Evolutionary conservation across 2,113 vertebrate species (phyloP).

Genomic region (Numenius arquata): DNA sequence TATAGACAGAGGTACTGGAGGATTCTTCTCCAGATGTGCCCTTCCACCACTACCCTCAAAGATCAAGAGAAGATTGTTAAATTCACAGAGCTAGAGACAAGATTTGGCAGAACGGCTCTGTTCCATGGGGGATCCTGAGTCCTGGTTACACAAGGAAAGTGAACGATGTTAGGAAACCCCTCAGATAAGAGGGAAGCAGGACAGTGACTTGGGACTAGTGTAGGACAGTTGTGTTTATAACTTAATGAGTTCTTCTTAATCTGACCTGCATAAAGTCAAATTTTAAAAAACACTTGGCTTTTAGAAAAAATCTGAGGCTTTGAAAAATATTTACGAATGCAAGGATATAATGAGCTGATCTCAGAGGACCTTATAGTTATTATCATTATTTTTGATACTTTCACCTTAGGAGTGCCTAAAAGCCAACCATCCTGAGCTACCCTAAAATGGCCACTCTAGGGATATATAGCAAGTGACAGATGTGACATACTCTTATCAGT

Average conservation of each 20-base stretch:
- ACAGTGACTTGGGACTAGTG: neutral
- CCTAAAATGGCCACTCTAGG: neutral
- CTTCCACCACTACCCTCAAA: neutral
- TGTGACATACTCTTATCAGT: neutral
- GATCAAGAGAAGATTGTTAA: neutral
- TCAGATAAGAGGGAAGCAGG: neutral
- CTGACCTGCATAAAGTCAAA: neutral
- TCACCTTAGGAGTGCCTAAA: neutral
- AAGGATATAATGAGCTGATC: neutral
- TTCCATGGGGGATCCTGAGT: neutral
- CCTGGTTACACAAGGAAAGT: neutral
- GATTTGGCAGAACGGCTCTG: neutral
- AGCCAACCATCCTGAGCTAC: neutral
- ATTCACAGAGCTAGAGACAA: neutral
- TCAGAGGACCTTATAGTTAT: neutral
- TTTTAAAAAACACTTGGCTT: accelerated
- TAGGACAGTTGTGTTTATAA: neutral
- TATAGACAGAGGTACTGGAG: neutral
- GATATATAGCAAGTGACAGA: neutral
- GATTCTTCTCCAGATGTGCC: neutral
- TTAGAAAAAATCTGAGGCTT: neutral
- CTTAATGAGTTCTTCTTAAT: neutral
- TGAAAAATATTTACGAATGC: neutral
- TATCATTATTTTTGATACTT: neutral
- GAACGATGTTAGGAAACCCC: neutral